Conservation (phyloP, 2,797 vertebrate genomes). For the Melanotaenia maccullochi region DNA sequence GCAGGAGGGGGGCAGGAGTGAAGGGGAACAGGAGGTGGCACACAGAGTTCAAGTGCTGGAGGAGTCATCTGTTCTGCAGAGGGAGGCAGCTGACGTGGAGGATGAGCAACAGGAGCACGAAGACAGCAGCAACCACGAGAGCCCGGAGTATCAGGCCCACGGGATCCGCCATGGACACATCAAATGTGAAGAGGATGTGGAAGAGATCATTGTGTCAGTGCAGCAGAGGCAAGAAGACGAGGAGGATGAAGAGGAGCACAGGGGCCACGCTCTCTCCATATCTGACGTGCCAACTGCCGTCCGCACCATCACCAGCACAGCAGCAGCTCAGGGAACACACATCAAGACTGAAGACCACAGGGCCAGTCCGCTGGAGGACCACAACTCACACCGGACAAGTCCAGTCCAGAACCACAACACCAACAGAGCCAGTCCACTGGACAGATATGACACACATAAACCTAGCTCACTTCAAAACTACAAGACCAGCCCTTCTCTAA, state of each 20-base stretch:
- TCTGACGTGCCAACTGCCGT: constrained; percentile 62
- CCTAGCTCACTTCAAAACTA: constrained; percentile 52
- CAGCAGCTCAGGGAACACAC: constrained; percentile 80
- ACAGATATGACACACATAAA: constrained; percentile 56
- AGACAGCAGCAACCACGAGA: constrained; percentile 40
- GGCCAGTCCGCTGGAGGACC: constrained; percentile 58
- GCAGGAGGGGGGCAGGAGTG: constrained; percentile 44
- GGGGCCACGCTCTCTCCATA: constrained; percentile 68
- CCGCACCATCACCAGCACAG: constrained; percentile 72
- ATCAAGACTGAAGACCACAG: constrained; percentile 72
- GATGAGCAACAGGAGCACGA: constrained; percentile 53
- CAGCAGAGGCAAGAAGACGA: constrained; percentile 67
- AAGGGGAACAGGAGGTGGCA: constrained; percentile 52
- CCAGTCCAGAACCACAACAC: constrained; percentile 43
- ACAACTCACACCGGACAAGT: constrained; percentile 44
- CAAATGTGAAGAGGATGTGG: constrained; percentile 67
- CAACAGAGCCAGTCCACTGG: constrained; percentile 39
- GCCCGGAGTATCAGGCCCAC: constrained; percentile 58
- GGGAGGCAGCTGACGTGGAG: constrained; percentile 46
- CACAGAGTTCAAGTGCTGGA: constrained; percentile 76
- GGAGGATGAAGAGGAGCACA: constrained; percentile 66
- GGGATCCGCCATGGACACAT: constrained; percentile 67
- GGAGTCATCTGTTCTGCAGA: constrained; percentile 45
- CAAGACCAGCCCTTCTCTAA: constrained; percentile 59
- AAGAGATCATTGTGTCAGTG: constrained; percentile 65